Evolutionary conservation across 2,113 vertebrate species (phyloP).

Genomic region (Noturus placidus): DNA sequence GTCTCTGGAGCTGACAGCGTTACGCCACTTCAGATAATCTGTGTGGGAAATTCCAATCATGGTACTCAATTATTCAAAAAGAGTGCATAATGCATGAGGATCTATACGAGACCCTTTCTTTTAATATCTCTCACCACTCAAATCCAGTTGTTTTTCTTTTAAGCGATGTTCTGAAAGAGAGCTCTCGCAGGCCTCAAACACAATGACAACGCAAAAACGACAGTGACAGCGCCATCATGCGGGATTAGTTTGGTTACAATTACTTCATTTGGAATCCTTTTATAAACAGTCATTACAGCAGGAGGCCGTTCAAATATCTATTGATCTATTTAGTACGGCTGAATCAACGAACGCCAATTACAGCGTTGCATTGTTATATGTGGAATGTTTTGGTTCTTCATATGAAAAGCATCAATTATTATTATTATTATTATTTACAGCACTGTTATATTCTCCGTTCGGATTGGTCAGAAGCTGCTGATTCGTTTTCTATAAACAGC

Average conservation of each 20-base stretch:
- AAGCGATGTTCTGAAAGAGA: constrained; percentile 31
- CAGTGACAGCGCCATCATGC: no score
- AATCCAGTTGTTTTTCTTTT: constrained; percentile 11
- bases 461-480: neutral
- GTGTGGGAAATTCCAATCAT: constrained; percentile 50
- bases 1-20: constrained; percentile 20
- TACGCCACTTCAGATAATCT: constrained; percentile 39
- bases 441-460: neutral
- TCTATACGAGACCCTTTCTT: constrained; percentile 22
- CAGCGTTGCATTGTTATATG: no score
- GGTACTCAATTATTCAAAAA: constrained; percentile 51
- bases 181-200: constrained; percentile 17
- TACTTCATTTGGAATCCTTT: constrained; percentile 3
- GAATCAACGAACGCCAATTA: neutral
- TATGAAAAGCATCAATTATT: neutral
- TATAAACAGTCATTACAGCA: neutral
- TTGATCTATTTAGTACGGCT: neutral
- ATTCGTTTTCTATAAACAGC: neutral
- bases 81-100: constrained; percentile 38
- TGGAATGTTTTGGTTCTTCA: neutral
- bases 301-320: neutral
- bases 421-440: neutral
- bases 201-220: neutral
- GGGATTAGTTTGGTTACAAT: neutral
- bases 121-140: constrained; percentile 32